A percentile compares a stretch with the other conserved stretches of the same genome.
Evolutionary conservation across 2,113 vertebrate species (phyloP).

Genomic region (Pandion haliaetus): DNA sequence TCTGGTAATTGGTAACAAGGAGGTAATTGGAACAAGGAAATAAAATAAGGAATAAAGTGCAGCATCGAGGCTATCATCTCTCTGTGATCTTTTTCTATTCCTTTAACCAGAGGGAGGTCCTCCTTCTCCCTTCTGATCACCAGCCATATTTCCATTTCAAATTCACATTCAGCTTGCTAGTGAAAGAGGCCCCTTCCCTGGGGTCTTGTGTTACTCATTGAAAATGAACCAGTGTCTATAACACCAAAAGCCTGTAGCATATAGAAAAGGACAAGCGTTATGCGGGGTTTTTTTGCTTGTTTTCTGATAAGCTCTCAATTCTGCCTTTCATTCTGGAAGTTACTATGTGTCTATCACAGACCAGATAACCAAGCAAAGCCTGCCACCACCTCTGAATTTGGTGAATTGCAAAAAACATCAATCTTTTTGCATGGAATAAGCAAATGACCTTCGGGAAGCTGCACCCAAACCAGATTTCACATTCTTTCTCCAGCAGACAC

Average conservation of each 20-base stretch:
- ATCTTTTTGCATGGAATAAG: background rate
- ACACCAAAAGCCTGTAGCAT: background rate
- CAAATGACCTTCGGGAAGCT: background rate
- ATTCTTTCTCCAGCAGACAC: background rate
- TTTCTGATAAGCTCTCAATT: background rate
- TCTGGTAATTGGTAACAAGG: background rate
- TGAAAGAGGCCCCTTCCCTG: background rate
- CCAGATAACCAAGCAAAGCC: background rate
- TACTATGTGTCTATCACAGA: background rate
- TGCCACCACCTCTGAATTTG: background rate
- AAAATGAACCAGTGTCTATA: background rate
- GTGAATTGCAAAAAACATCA: background rate
- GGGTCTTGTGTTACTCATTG: background rate
- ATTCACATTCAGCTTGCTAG: background rate
- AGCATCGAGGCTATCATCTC: background rate
- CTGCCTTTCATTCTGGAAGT: background rate
- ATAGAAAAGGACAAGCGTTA: background rate
- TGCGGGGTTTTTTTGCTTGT: background rate
- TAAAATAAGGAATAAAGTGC: background rate
- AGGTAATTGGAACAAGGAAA: background rate
- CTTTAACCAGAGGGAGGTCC: background rate
- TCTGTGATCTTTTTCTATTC: background rate
- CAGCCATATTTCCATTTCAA: background rate
- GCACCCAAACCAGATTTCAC: background rate
- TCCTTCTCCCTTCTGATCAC: background rate